Base-by-base conservation (phyloP, 2,888 invertebrate genomes). In the Unio pictorum region DNA sequence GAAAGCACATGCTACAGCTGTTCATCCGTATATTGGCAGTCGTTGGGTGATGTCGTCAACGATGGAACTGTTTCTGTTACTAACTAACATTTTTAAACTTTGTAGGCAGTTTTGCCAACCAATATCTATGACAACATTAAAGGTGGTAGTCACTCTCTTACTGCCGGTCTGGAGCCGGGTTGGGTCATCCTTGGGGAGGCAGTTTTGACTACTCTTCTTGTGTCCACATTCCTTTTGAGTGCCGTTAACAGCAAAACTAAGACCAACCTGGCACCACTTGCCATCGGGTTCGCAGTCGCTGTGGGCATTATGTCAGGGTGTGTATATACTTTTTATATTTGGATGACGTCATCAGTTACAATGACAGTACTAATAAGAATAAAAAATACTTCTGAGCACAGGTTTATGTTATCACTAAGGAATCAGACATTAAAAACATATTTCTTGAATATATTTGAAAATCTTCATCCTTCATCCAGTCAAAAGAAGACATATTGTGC, bases 271-370 rank as follows among this genome's bases (percentile, higher is more conserved):
- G 89, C 88, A 11, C 89, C 90, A 3, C 74, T 90, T 5, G 89
- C 88, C 20, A 90, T 90, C 56, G 90, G 90, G n/a, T 81, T 90
- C 55, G 87, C 89, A 0, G 86, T 90, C 4, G 71, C 81, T n/a
- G 89, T 87, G 6, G 88, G 86, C 75, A 89, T 90, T 55, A 73
- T 89, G 34, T 88, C 88, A 18, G 89, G 85, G 90, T 84, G 72
- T 64, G 79, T 68, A 34, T 59, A 11, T 11, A 45, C 45, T 45
- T 4, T 11, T 45, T 45, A 0, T 34, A 45, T 45, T 45, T 11
- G 45, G 8, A 45, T 45, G 8, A 45, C 45, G 3, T 45, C 45
- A 45, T 34, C 8, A 3, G 30, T 3, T 6, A 34, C 11, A 45
- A 11, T 45, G 45, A 45, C 1, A 45, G 45, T 11, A 45, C 45